Evolutionary conservation across 2,113 vertebrate species (phyloP).

Genomic region (Indri indri): DNA sequence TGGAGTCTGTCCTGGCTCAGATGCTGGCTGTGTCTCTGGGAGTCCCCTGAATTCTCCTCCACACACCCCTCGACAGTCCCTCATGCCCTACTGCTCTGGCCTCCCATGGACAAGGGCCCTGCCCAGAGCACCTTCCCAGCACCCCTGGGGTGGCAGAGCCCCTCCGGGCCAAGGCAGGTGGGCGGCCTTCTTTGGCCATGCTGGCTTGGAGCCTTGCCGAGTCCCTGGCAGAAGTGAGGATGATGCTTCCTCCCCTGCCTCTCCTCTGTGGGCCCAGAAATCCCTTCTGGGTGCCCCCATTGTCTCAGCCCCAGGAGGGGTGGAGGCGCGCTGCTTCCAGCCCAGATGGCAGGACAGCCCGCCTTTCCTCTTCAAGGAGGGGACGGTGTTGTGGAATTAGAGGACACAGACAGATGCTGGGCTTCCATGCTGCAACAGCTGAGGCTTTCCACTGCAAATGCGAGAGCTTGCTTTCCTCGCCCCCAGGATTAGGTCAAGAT

Average conservation of each 20-base stretch:
- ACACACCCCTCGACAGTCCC: too few relatives aligned
- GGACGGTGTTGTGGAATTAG: neutral
- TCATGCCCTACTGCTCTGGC: neutral
- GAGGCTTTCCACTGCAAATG: neutral
- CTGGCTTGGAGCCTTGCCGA: neutral
- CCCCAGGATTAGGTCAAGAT: neutral
- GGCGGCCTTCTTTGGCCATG: neutral
- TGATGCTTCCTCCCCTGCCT: neutral
- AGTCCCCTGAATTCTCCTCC: too few relatives aligned
- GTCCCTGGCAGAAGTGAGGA: neutral
- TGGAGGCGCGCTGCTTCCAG: too few relatives aligned
- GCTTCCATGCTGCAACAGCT: neutral
- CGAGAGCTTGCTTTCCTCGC: neutral
- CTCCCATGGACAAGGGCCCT: neutral
- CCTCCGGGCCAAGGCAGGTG: too few relatives aligned
- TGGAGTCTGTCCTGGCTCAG: neutral
- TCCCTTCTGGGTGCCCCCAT: too few relatives aligned
- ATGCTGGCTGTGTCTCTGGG: neutral
- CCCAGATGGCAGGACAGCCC: neutral
- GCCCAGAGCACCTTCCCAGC: neutral
- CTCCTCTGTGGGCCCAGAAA: neutral
- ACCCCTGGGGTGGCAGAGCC: neutral
- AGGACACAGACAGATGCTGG: accelerated
- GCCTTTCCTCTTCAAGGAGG: neutral
- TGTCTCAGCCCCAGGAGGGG: neutral